These are phyloP conservation scores for Maccullochella peelii DNA, from an alignment of 2,113 vertebrate genomes.

Conservation along the genomic window DNA sequence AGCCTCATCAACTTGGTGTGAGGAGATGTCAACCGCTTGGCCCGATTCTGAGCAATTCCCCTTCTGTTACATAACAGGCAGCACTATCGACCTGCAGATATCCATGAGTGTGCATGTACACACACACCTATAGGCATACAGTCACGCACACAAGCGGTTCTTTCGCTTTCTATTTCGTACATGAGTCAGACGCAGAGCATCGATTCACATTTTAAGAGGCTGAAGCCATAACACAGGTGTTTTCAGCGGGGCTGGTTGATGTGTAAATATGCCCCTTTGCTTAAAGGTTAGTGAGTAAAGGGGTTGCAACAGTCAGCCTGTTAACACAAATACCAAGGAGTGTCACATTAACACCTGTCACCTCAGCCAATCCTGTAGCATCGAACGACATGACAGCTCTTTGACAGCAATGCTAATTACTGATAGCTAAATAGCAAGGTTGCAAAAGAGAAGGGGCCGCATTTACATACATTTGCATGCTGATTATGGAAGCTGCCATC, in stretches of 20 bases:
- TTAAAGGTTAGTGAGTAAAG: conserved; percentile 51
- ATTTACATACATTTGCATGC: conserved; percentile 84
- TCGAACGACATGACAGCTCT: conserved; percentile 57
- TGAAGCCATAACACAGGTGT: conserved; percentile 64
- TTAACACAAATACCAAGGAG: conserved; percentile 51
- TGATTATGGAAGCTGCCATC: conserved; percentile 72
- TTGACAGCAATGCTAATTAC: conserved; percentile 70
- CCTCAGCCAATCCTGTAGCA: conserved; percentile 49
- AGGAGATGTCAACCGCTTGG: conserved; percentile 69
- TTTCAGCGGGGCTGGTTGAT: conserved; percentile 34
- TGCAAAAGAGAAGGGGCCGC: conserved; percentile 61
- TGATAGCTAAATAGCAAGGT: conserved; percentile 72
- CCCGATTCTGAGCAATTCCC: conserved; percentile 55
- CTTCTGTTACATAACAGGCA: conserved; percentile 64
- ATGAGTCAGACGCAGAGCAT: conserved; percentile 54
- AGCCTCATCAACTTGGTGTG: conserved; percentile 70
- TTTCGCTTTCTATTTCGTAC: conserved; percentile 43
- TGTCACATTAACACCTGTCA: conserved; percentile 60
- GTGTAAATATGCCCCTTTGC: conserved; percentile 44
- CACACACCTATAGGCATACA: conserved; percentile 30
- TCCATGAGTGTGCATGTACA: neutral
- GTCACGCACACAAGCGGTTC: conserved; percentile 16
- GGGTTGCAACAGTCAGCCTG: conserved; percentile 17
- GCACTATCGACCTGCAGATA: conserved; percentile 59
- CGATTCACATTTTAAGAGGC: conserved; percentile 63